Conservation (phyloP, 2,797 vertebrate species). For the Falco berigora region DNA sequence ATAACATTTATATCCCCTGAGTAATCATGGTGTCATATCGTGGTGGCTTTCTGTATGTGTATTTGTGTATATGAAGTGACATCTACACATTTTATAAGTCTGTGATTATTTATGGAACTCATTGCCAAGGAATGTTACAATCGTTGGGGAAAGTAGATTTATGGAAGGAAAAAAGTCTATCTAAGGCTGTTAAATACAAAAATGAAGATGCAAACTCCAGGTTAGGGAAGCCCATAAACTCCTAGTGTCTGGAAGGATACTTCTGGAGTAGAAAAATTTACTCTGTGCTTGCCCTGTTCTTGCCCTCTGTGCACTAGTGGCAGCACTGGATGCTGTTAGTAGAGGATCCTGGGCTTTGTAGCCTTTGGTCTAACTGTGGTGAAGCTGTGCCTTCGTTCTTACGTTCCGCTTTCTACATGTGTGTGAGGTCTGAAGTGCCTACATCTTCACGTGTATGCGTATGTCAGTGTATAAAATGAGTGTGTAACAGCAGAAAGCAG, state of each 20-base stretch:
- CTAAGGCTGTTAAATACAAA: not conserved
- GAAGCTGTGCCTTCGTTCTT: not conserved
- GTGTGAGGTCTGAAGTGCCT: not conserved
- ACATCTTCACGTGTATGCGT: rapidly evolving
- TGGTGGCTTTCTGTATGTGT: not conserved
- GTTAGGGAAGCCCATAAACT: not conserved
- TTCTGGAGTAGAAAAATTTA: not conserved
- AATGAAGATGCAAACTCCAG: not conserved
- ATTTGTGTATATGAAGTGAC: not conserved
- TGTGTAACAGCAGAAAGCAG: not conserved
- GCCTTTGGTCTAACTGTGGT: not conserved
- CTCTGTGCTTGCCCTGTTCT: not conserved
- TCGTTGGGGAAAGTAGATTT: not conserved
- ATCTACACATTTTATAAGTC: not conserved
- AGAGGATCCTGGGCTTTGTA: not conserved
- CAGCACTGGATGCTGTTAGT: not conserved
- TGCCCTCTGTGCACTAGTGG: not conserved
- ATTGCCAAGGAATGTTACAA: not conserved
- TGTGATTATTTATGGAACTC: not conserved
- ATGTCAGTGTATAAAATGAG: not conserved
- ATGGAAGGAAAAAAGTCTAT: not conserved
- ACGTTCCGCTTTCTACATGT: not conserved
- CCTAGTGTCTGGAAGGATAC: not conserved
- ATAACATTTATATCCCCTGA: slow-evolving; percentile 21
- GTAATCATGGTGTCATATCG: not conserved